These are phyloP conservation scores for Myzus persicae DNA, from an alignment of 1,140 invertebrate species.

Conservation along the genomic window DNA sequence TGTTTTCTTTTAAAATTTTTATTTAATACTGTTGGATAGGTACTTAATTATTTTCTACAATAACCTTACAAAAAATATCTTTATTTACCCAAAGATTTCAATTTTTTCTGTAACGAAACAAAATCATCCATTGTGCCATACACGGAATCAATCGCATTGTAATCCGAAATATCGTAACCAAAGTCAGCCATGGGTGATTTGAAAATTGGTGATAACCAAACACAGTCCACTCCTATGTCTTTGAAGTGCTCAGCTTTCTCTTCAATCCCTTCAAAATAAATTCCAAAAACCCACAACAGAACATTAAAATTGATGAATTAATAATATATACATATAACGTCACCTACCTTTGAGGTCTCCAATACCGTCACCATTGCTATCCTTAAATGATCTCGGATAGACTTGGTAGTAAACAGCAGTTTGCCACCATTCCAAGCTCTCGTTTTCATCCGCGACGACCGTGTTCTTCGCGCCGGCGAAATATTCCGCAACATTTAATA, in stretches of 20 bases:
- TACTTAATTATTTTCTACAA: no score
- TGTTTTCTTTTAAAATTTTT: no score
- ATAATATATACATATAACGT: not conserved
- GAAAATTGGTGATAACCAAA: constrained; percentile 56
- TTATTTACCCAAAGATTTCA: constrained; percentile 48
- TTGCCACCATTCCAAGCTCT: constrained; percentile 60
- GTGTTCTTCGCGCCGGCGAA: not conserved
- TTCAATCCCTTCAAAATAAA: constrained; percentile 62
- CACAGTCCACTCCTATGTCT: constrained; percentile 69
- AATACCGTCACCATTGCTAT: constrained; percentile 66
- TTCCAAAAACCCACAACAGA: constrained; percentile 60
- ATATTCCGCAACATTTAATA: not conserved
- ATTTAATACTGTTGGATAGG: no score
- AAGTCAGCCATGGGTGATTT: constrained; percentile 72
- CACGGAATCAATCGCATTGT: constrained; percentile 65
- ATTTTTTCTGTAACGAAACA: constrained; percentile 43
- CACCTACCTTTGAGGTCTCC: constrained; percentile 66
- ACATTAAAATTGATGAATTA: not conserved
- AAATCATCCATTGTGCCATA: constrained; percentile 58
- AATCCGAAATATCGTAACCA: constrained; percentile 80
- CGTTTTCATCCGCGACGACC: not conserved
- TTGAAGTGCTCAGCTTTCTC: constrained; percentile 73
- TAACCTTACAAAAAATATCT: constrained; percentile 7
- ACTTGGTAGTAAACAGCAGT: constrained; percentile 68
- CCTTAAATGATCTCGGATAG: constrained; percentile 64